phyloP scores from a whole-genome alignment of 2,888 invertebrate species.

The Amphipoea lucens region DNA sequence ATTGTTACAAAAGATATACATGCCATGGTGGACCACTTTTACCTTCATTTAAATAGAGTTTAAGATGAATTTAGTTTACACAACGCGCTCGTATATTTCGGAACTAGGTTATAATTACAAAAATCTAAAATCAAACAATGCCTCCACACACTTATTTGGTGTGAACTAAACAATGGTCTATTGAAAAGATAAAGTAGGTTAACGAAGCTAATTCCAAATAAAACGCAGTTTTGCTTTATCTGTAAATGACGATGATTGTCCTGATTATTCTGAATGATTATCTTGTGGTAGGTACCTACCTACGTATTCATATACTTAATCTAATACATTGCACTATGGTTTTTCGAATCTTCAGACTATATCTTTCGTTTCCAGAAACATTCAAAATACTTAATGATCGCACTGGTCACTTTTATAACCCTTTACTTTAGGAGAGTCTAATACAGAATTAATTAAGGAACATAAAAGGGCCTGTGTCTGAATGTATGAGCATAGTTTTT shows the following conservation, averaged over 20 bases:
- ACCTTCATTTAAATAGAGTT: slow-evolving; percentile 11
- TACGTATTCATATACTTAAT: not conserved
- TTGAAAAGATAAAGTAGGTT: slow-evolving; percentile 77
- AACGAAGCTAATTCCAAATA: slow-evolving; percentile 33
- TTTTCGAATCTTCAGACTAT: not conserved
- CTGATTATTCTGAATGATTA: not conserved
- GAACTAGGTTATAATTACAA: slow-evolving; percentile 52
- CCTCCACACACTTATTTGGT: slow-evolving; percentile 64
- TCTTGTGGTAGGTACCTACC: not conserved
- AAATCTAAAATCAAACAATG: slow-evolving; percentile 69
- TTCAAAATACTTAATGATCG: not conserved
- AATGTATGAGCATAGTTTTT: not conserved
- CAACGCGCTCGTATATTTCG: slow-evolving; percentile 46
- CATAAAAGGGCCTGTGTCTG: not conserved
- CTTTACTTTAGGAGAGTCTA: not conserved
- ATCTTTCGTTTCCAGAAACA: not conserved
- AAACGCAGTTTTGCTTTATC: slow-evolving; percentile 41
- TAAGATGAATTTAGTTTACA: slow-evolving; percentile 40
- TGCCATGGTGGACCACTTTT: slow-evolving; percentile 2
- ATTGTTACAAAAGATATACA: not conserved
- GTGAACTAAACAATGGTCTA: slow-evolving; percentile 74
- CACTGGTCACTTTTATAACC: not conserved
- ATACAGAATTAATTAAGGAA: not conserved
- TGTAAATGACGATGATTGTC: slow-evolving; percentile 17
- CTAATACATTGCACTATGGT: not conserved